Evolutionary conservation across 2,113 vertebrate genomes (phyloP).

Genomic region (Cichladusa arquata): DNA sequence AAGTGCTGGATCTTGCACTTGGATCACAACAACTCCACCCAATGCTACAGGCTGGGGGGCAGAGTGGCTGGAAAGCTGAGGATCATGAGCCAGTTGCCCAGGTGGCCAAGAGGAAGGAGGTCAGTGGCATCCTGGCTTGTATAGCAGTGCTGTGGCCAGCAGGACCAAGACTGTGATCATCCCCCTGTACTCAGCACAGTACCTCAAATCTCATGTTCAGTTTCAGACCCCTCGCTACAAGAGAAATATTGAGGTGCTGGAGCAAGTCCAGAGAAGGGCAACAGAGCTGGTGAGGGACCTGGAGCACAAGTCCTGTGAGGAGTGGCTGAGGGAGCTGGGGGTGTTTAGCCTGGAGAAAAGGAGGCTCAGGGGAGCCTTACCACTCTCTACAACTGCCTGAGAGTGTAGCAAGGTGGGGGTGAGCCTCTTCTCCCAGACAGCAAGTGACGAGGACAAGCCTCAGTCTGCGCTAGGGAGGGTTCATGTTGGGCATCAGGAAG

Average conservation of each 20-base stretch:
- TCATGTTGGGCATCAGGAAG: background rate
- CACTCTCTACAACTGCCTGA: background rate
- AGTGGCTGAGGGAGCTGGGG: background rate
- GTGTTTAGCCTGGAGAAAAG: background rate
- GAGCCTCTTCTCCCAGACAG: background rate
- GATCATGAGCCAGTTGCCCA: background rate
- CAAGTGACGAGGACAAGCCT: fast-evolving
- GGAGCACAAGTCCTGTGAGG: background rate
- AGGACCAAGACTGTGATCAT: background rate
- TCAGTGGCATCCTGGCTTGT: background rate
- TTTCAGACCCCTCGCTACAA: background rate
- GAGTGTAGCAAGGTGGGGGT: background rate
- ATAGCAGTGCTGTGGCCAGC: background rate
- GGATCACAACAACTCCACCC: background rate
- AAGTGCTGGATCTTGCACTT: background rate
- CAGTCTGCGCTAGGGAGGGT: background rate
- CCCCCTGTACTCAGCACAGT: background rate
- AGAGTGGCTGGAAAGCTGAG: background rate
- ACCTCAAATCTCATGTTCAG: background rate
- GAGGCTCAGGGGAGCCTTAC: background rate
- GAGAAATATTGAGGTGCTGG: background rate
- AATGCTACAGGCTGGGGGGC: background rate
- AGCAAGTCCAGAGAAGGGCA: background rate
- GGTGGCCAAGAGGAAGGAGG: background rate
- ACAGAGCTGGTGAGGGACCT: background rate